Base-by-base conservation (phyloP, 2,888 invertebrate genomes). In the Aleiodes testaceus region DNA sequence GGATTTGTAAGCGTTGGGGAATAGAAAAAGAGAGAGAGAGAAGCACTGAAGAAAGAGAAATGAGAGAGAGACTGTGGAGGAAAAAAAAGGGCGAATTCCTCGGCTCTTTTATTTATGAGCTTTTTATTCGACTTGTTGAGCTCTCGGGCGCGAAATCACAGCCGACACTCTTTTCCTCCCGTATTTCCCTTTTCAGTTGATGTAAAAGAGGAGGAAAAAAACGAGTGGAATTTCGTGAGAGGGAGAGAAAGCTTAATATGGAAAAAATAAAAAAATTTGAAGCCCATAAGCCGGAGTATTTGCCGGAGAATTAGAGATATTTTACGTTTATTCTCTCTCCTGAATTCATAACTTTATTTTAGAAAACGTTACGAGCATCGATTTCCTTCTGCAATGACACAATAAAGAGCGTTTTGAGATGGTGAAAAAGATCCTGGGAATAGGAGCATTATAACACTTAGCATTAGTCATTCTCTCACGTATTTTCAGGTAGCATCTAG, bases 91-190 rank as follows among this genome's bases (percentile, higher is more conserved):
- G 63, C 44, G 63, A 45, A 22, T 22, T 44, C 22, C 12, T 79
- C 82, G 80, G 81, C 81, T 83, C 83, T 85, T 22, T 86, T 87
- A 87, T 87, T 87, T 87, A 87, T 86, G 87, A 85, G 87, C 86
- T 87, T 87, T 87, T 87, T 87, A 87, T 87, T 86, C 86, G 85
- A 87, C 87, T 87, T 87, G 87, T 87, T 87, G 86, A 86, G 81
- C 83, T 81, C 74, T 78, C 77, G 77, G 75, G 79, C 76, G 75
- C 72, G 72, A 73, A 76, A 75, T 72, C 66, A 65, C 55, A n/a
- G 47, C 74, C 42, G 55, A 65, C 73, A 73, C 74, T 72, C 73
- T 66, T 71, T 65, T 66, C 66, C 72, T 69, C 64, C 42, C 65
- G 53, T 45, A 68, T 65, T 72, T 66, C 42, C 45, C 64, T 42